phyloP scores from a whole-genome alignment of 2,113 vertebrate genomes.

The Paramisgurnus dabryanus region DNA sequence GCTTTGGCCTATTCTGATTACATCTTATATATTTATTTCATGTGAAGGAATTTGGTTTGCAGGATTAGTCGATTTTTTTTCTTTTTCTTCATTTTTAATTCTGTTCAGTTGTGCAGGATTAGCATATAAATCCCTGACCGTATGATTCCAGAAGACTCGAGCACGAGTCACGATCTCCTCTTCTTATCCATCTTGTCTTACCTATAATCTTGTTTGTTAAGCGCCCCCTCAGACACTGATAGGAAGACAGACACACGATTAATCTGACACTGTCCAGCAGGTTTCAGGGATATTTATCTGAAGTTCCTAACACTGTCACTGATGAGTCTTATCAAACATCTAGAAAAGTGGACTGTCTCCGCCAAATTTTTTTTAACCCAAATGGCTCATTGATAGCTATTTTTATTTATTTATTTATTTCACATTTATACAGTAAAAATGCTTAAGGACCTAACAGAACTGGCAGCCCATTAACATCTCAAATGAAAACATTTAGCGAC shows the following conservation, averaged over 20 bases:
- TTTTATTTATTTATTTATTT: neutral
- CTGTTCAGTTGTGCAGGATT: constrained; percentile 50
- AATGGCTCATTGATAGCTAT: neutral
- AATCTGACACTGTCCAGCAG: constrained; percentile 40
- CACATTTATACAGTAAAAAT: no score
- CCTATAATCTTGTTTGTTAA: constrained; percentile 63
- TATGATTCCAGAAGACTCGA: constrained; percentile 56
- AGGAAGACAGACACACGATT: neutral
- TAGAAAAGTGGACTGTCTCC: neutral
- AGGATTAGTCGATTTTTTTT: constrained; percentile 42
- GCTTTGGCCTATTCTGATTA: no score
- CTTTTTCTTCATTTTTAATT: constrained; percentile 45
- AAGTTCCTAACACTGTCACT: neutral
- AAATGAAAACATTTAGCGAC: no score
- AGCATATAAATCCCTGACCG: constrained; percentile 63
- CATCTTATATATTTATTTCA: no score
- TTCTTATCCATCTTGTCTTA: constrained; percentile 55
- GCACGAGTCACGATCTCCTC: constrained; percentile 47
- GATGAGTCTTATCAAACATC: neutral
- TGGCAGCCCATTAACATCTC: no score
- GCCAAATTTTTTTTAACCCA: neutral
- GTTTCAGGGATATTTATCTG: constrained; percentile 7
- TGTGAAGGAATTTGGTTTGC: constrained; percentile 38
- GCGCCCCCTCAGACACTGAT: neutral
- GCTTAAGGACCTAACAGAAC: no score